phyloP scores from a whole-genome alignment of 2,113 vertebrate species.

The Ursus arctos region DNA sequence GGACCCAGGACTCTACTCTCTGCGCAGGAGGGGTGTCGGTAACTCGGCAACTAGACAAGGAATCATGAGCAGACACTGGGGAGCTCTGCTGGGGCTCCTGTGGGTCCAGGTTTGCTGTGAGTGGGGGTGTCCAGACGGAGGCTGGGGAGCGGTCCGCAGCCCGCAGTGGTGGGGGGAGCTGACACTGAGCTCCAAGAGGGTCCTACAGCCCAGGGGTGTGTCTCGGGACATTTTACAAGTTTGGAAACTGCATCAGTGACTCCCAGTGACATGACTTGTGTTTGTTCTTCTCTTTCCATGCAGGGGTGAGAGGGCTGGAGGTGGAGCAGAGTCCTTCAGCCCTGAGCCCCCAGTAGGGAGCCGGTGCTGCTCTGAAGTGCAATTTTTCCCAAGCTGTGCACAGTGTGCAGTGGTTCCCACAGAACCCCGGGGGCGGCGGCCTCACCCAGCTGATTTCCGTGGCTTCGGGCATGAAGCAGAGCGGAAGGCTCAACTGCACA shows the following conservation, averaged over 20 bases:
- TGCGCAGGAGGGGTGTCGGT: background rate
- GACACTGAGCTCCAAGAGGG: background rate
- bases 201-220: background rate
- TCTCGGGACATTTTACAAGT: too few relatives aligned
- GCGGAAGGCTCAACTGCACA: background rate
- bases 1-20: background rate
- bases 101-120: conserved; percentile 27
- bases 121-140: fast-evolving
- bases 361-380: background rate
- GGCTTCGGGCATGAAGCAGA: background rate
- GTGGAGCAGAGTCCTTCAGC: background rate
- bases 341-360: background rate
- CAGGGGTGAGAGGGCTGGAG: background rate
- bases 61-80: background rate
- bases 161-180: background rate
- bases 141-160: background rate
- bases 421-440: background rate
- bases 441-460: background rate
- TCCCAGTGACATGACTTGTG: background rate
- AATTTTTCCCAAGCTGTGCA: background rate
- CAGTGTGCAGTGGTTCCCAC: background rate
- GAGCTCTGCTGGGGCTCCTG: background rate
- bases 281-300: background rate
- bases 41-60: background rate
- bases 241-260: background rate